Conservation (phyloP, 2,888 invertebrate species). For the Megalurothrips usitatus region DNA sequence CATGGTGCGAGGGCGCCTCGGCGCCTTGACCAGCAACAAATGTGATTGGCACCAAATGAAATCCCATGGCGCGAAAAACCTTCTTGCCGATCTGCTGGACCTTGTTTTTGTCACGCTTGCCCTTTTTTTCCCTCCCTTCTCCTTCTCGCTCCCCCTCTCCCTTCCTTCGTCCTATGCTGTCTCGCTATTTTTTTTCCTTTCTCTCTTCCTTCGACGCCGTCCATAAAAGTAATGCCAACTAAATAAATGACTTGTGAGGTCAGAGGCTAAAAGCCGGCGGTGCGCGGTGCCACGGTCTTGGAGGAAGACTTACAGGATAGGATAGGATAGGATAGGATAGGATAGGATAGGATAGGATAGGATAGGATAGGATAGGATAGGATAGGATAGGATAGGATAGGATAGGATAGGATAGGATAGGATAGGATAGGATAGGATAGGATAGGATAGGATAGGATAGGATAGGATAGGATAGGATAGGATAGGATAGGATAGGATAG, state of each 20-base stretch:
- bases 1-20: neutral
- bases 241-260: constrained; percentile 23
- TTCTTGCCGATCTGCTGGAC: constrained; percentile 19
- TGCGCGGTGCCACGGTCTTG: neutral
- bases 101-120: constrained; percentile 13
- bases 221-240: constrained; percentile 9
- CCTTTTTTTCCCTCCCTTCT: neutral
- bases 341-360: too few species aligned
- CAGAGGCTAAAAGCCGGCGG: constrained; percentile 11
- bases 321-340: too few species aligned
- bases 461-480: too few species aligned
- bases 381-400: too few species aligned
- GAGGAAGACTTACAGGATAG: too few species aligned
- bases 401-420: too few species aligned
- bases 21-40: neutral
- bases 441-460: too few species aligned
- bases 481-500: too few species aligned
- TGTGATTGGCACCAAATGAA: constrained; percentile 22
- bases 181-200: neutral
- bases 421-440: too few species aligned
- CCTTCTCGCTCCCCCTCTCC: neutral
- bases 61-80: neutral
- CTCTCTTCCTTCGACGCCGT: neutral
- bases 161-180: neutral
- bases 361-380: too few species aligned